Base-by-base conservation (phyloP, 2,797 vertebrate genomes). In the Ambastaia sidthimunki region DNA sequence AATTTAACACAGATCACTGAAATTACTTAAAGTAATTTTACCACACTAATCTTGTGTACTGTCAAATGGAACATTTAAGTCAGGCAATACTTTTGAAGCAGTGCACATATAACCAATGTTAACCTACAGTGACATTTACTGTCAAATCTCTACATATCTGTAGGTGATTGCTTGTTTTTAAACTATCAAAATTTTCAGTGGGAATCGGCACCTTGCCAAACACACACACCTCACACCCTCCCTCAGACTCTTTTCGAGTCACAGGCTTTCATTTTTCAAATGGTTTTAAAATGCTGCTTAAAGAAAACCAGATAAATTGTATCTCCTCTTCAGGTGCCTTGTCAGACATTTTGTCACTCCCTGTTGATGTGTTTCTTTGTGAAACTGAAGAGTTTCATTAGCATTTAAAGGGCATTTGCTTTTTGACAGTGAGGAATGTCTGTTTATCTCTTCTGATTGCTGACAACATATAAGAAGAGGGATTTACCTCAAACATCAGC, bases 291-390 rank as follows among this genome's bases (percentile, higher is more conserved):
- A 59, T 25, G 54, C 52, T 15, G n/a, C 52, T 37, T 21, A 21
- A 5, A 55, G 18, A 41, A 41, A 50, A 50, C 13, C 16, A 50
- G 48, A 50, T 19, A 25, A 19, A 63, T 23, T 15, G 21, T 19
- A 74, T 74, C 44, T 65, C 44, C 28, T 65, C 15, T 55, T 76
- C 60, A 66, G 73, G 48, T 25, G 28, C 13, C 34, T 66, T 31
- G 62, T 66, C 13, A 6, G 19, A 55, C 7, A 11, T 18, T 31
- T 15, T 71, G 15, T 12, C 7, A 9, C 18, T 44, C 15, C 48
- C 18, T 63, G 41, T 37, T 7, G 10, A 74, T 34, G 55, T 3
- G 19, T 7, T 67, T 34, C 12, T 63, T 60, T 74, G 21, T 60
- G 57, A 13, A 13, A 44, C 71, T 74, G 37, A 31, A 74, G 44